A percentile compares a stretch with the other conserved stretches of the same genome.
Evolutionary conservation across 2,797 vertebrate genomes (phyloP).

Genomic region (Rhincodon typus): DNA sequence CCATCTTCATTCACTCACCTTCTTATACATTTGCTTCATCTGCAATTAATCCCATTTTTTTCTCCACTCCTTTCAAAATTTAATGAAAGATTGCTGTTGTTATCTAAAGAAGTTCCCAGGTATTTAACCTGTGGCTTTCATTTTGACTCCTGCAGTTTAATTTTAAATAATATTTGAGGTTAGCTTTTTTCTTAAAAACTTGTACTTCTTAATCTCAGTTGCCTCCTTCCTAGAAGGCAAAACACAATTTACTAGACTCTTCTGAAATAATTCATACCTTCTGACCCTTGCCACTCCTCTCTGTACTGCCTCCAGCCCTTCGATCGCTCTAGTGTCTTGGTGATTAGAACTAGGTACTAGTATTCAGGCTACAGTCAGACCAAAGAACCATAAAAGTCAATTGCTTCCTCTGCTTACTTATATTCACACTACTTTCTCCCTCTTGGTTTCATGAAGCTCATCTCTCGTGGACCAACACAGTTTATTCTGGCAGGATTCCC

Average conservation of each 20-base stretch:
- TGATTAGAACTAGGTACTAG: background rate
- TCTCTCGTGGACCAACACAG: background rate
- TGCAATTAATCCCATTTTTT: background rate
- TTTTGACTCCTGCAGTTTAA: background rate
- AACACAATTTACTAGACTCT: background rate
- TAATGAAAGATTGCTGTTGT: background rate
- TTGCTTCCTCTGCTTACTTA: background rate
- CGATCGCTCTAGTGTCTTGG: background rate
- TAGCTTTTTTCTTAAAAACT: background rate
- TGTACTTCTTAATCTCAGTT: background rate
- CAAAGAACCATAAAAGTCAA: background rate
- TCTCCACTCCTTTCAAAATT: background rate
- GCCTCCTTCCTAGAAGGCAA: background rate
- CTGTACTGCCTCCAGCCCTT: background rate
- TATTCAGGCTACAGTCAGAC: background rate
- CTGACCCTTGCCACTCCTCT: background rate
- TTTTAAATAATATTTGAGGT: background rate
- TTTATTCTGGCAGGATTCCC: background rate
- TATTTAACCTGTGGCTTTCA: background rate
- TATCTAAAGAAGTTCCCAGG: too few relatives aligned
- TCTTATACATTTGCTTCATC: background rate
- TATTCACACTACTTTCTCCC: background rate
- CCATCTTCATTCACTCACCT: background rate
- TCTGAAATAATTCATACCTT: background rate
- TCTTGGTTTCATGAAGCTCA: background rate